Evolutionary conservation across 2,888 invertebrate genomes (phyloP).

Genomic region (Unio pictorum): DNA sequence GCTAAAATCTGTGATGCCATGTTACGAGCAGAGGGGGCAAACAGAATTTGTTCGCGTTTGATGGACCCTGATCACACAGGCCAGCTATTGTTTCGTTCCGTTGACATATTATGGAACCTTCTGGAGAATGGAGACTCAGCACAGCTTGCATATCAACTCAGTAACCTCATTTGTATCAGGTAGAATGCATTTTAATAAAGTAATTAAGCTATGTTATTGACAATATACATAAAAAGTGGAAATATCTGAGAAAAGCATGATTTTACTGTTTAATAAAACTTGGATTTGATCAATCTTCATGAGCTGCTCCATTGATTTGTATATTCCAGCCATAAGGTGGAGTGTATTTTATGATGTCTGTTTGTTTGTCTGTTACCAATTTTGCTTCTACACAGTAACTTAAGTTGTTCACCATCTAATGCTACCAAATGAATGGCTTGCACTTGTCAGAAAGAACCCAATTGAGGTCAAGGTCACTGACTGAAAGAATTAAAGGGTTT

Average conservation of each 20-base stretch:
- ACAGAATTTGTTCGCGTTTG: constrained; percentile 59
- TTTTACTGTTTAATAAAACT: background rate
- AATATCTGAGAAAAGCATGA: background rate
- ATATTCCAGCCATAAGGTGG: no score
- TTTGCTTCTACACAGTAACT: no score
- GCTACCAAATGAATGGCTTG: no score
- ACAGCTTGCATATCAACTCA: constrained; percentile 63
- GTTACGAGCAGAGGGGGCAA: constrained; percentile 64
- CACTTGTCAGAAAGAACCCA: no score
- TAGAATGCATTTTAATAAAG: constrained; percentile 15
- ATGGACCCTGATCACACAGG: constrained; percentile 66
- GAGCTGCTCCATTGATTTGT: background rate
- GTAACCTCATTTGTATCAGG: constrained; percentile 66
- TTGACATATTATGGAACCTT: constrained; percentile 70
- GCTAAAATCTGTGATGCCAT: constrained; percentile 68
- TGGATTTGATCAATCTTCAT: background rate
- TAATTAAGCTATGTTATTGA: background rate
- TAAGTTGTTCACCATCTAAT: no score
- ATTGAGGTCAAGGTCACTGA: no score
- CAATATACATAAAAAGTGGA: background rate
- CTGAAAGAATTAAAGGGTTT: no score
- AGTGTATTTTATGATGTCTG: no score
- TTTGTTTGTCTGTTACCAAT: no score
- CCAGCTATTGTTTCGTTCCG: constrained; percentile 68
- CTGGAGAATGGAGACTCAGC: constrained; percentile 63